Conservation (phyloP, 1,140 invertebrate species). For the Leptopilina clavipes region DNA sequence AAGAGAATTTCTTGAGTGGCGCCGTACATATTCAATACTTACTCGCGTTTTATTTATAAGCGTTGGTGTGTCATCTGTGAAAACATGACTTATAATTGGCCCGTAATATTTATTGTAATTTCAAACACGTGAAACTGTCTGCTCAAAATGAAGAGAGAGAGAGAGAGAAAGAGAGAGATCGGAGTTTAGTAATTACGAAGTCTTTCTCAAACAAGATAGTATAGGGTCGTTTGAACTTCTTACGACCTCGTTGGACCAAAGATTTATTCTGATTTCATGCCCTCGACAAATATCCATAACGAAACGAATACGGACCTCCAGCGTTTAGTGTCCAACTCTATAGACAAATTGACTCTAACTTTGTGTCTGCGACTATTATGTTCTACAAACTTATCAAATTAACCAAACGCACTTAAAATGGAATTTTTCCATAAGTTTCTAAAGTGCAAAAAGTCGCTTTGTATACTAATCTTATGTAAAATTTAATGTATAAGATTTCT, state of each 20-base stretch:
- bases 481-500: too few relatives aligned
- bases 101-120: conserved; percentile 65
- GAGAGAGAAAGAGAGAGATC: neutral
- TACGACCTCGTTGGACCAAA: conserved; percentile 53
- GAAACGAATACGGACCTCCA: neutral
- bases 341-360: too few relatives aligned
- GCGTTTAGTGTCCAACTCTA: neutral
- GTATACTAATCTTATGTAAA: too few relatives aligned
- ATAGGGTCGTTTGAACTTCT: conserved; percentile 44
- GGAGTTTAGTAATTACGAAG: neutral
- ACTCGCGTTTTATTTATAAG: conserved; percentile 21
- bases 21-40: conserved; percentile 43
- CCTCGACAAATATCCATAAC: conserved; percentile 39
- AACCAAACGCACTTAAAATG: too few relatives aligned
- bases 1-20: conserved; percentile 64
- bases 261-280: conserved; percentile 52
- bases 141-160: neutral
- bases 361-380: too few relatives aligned
- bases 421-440: too few relatives aligned
- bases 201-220: conserved; percentile 30
- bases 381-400: too few relatives aligned
- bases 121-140: conserved; percentile 61
- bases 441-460: too few relatives aligned
- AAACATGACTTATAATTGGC: conserved; percentile 63
- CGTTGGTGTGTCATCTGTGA: conserved; percentile 63